Evolutionary conservation across 2,797 vertebrate species (phyloP), one percentile per base, ranked within the genome.

Genomic region (Tokudaia muenninki): DNA sequence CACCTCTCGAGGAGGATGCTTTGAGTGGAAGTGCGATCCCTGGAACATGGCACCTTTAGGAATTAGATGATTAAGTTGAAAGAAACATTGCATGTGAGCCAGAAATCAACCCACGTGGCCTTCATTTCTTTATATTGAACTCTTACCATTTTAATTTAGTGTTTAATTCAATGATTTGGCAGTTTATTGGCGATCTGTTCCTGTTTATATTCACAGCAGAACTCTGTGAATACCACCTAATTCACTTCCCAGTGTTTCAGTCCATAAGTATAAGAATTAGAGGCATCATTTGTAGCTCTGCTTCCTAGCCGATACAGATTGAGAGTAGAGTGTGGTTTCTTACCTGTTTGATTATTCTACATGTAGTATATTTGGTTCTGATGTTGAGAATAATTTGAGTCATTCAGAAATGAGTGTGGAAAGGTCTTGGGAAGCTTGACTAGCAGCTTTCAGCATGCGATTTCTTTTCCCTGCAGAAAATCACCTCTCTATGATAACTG

Each of bases 401-500:
- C 65, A 75, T 50, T 87, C 50, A 67, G 84, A 95, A 91, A 87
- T 77, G 6, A 77, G 9, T 24, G 5, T 81, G 44, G 37, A 79
- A 92, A 78, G 31, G 65, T 47, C 86, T 26, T 37, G 22, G 59
- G 79, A 83, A 55, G 22, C 70, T 92, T 94, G 83, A 78, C 77
- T 44, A 81, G 6, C 19, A 84, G 61, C 80, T 95, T 93, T 95
- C 70, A 61, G 78, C 63, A n/a, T 95, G 67, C 87, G 57, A 79
- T 80, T 90, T 81, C 14, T 94, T 3, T 95, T 22, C 87, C 81
- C 41, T 95, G 29, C 97, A 99, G 99, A 98, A 99, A 99, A 98
- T 99, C 99, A 70, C 99, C 99, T 0, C 99, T 99, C 34, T 99
- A 99, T 88, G 99, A 99, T 97, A 99, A 99, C 99, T 99, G 99